phyloP scores from a whole-genome alignment of 2,113 vertebrate genomes.

The Monopterus albus region DNA sequence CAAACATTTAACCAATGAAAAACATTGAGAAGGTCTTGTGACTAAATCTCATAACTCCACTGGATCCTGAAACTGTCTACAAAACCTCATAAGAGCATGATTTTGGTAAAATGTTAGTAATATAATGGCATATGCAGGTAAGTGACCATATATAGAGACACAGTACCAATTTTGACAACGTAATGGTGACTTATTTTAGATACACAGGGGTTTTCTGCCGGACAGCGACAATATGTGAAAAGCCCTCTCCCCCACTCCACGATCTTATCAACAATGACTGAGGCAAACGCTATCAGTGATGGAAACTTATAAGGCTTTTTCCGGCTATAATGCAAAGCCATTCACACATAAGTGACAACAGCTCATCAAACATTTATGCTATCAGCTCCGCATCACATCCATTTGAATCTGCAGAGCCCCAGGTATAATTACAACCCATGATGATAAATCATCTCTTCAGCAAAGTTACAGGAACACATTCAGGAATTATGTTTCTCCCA shows the following conservation, averaged over 20 bases:
- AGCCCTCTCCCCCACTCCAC: slow-evolving; percentile 3
- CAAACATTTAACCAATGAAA: too few relatives aligned
- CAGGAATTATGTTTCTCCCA: slow-evolving; percentile 39
- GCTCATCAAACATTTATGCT: slow-evolving; percentile 74
- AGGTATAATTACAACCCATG: slow-evolving; percentile 66
- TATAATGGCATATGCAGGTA: too few relatives aligned
- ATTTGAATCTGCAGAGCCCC: slow-evolving; percentile 51
- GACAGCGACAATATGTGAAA: too few relatives aligned
- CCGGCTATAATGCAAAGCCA: slow-evolving; percentile 42
- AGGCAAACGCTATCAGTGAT: slow-evolving; percentile 43
- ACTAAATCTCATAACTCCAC: too few relatives aligned
- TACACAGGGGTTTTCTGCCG: too few relatives aligned
- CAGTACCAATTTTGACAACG: too few relatives aligned
- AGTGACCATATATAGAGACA: too few relatives aligned
- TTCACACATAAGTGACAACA: slow-evolving; percentile 69
- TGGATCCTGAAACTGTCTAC: too few relatives aligned
- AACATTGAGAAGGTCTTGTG: too few relatives aligned
- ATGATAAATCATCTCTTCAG: slow-evolving; percentile 68
- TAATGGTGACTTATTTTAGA: too few relatives aligned
- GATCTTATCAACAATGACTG: slow-evolving; percentile 54
- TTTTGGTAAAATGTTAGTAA: too few relatives aligned
- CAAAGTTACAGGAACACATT: slow-evolving; percentile 55
- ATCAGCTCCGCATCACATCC: slow-evolving; percentile 62
- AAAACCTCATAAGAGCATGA: too few relatives aligned
- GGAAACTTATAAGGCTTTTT: slow-evolving; percentile 39